phyloP scores from a whole-genome alignment of 1,140 invertebrate genomes.

The Nomia melanderi region DNA sequence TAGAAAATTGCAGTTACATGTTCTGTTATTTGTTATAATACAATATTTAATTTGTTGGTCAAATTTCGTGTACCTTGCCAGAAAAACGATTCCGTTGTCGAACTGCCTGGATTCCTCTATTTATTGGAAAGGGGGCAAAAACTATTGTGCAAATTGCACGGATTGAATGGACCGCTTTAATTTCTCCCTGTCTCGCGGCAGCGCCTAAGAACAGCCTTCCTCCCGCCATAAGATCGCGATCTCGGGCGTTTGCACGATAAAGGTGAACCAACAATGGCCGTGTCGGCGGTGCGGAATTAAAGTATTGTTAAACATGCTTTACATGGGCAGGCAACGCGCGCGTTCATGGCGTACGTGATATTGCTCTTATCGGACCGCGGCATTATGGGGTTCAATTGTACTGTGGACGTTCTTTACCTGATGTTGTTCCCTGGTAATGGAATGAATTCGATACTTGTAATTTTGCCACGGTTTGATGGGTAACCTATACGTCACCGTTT shows the following conservation, averaged over 20 bases:
- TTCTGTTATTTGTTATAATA: background rate
- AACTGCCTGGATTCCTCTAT: background rate
- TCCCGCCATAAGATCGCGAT: slow-evolving; percentile 1
- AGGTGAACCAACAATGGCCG: slow-evolving; percentile 40
- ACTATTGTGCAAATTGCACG: slow-evolving; percentile 17
- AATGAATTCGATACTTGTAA: slow-evolving; percentile 29
- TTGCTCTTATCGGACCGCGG: slow-evolving; percentile 33
- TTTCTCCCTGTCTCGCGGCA: slow-evolving; percentile 3
- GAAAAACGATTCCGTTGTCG: background rate
- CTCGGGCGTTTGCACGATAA: slow-evolving; percentile 25
- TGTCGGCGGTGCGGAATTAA: slow-evolving; percentile 42
- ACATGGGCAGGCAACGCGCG: slow-evolving; percentile 19
- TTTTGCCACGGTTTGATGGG: background rate
- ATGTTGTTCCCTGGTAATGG: background rate
- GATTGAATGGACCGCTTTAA: slow-evolving; percentile 61
- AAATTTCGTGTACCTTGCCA: too few relatives aligned
- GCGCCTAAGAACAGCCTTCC: background rate
- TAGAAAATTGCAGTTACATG: background rate
- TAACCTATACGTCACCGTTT: background rate
- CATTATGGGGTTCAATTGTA: slow-evolving; percentile 23
- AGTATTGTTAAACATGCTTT: slow-evolving; percentile 55
- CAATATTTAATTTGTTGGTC: too few relatives aligned
- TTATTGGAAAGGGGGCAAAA: background rate
- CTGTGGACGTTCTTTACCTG: background rate
- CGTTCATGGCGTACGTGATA: slow-evolving; percentile 13